phyloP scores from a whole-genome alignment of 2,888 invertebrate genomes.

The Drosophila testacea region DNA sequence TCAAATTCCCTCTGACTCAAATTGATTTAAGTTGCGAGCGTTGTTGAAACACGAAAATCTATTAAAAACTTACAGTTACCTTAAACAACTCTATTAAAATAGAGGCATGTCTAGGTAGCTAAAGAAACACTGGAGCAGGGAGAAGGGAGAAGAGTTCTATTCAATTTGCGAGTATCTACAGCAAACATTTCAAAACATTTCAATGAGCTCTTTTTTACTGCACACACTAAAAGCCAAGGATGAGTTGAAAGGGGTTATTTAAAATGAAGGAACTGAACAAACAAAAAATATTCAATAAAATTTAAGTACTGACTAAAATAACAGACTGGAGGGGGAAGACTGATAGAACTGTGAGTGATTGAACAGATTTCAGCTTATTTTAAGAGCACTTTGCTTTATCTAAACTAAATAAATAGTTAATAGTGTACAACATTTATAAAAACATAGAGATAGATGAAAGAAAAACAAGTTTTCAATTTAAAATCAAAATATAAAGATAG shows the following conservation, averaged over 20 bases:
- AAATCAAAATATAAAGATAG: not conserved
- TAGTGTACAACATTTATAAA: not conserved
- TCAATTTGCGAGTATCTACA: constrained; percentile 21
- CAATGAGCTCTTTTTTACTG: constrained; percentile 45
- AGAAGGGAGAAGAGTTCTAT: not conserved
- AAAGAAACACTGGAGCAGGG: not conserved
- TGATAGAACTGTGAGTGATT: constrained; percentile 1
- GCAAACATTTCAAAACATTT: constrained; percentile 68
- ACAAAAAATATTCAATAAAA: constrained; percentile 59
- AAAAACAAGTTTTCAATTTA: not conserved
- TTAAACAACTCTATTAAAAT: constrained; percentile 73
- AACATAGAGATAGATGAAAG: not conserved
- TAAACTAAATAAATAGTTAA: constrained; percentile 4
- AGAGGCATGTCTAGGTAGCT: constrained; percentile 1
- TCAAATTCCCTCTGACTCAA: constrained; percentile 51
- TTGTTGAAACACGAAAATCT: constrained; percentile 67
- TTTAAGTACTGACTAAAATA: constrained; percentile 39
- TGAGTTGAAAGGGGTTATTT: constrained; percentile 37
- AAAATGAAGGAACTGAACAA: constrained; percentile 50
- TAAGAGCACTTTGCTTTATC: constrained; percentile 13
- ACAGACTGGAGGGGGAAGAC: not conserved
- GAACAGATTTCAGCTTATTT: constrained; percentile 15
- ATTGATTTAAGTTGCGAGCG: constrained; percentile 71
- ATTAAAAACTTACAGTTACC: constrained; percentile 69
- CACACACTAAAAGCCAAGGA: constrained; percentile 39